phyloP scores from a whole-genome alignment of 2,797 vertebrate genomes.

The Orestias chungarensis region DNA sequence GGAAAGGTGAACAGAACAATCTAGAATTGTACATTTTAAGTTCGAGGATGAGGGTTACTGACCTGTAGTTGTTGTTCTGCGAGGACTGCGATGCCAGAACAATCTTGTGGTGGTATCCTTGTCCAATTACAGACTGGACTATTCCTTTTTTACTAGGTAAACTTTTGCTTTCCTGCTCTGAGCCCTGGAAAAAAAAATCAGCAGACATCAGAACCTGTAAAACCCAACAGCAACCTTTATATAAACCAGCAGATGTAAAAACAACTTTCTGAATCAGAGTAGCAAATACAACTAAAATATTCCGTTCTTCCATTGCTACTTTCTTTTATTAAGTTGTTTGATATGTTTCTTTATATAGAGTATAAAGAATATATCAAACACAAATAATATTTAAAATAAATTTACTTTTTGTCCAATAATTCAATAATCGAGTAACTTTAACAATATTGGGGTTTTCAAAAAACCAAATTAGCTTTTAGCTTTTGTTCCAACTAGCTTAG shows the following conservation, averaged over 20 bases:
- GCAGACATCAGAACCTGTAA: not conserved
- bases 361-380: not conserved
- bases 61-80: conserved; percentile 97
- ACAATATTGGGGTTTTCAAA: too few species aligned
- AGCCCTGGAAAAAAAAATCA: conserved; percentile 81
- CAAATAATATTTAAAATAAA: not conserved
- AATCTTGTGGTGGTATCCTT: conserved; percentile 98
- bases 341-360: too few species aligned
- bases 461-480: not conserved
- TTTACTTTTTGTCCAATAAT: not conserved
- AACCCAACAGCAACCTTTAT: too few species aligned
- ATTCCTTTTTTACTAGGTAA: conserved; percentile 98
- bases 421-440: too few species aligned
- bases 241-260: too few species aligned
- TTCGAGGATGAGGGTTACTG: conserved; percentile 45
- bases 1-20: not conserved
- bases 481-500: not conserved
- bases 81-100: conserved; percentile 95
- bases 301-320: not conserved
- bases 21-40: not conserved
- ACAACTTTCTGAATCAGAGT: too few species aligned
- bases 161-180: conserved; percentile 96
- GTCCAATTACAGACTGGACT: conserved; percentile 95
- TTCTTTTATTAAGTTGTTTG: not conserved
- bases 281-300: too few species aligned